A percentile compares a stretch with the other conserved stretches of the same genome.
These are phyloP conservation scores for Andrena flavipes DNA, from an alignment of 2,888 invertebrate genomes.

Conservation along the genomic window DNA sequence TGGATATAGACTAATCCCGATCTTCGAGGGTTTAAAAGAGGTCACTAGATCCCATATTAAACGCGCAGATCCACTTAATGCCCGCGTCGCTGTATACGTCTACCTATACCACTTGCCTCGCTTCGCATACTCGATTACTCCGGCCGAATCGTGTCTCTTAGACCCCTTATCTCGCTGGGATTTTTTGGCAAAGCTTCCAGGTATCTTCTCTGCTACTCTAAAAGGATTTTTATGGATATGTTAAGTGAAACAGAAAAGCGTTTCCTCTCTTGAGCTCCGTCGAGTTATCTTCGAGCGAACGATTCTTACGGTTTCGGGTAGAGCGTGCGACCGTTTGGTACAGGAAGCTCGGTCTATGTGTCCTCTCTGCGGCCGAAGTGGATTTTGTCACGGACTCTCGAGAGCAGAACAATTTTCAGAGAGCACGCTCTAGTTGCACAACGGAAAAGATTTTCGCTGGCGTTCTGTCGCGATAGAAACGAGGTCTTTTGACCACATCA, in stretches of 20 bases:
- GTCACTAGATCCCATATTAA: conserved; percentile 28
- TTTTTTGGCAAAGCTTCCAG: conserved; percentile 18
- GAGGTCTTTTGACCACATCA: no score
- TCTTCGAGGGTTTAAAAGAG: conserved; percentile 26
- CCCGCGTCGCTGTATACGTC: conserved; percentile 14
- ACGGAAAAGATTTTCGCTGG: background rate
- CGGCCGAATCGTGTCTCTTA: background rate
- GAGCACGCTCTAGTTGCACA: background rate
- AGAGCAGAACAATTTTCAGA: background rate
- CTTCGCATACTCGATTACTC: background rate
- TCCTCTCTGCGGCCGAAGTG: background rate
- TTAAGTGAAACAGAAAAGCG: conserved; percentile 25
- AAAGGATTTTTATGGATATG: background rate
- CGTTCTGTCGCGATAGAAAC: background rate
- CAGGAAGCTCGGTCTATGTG: background rate
- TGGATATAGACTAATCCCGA: conserved; percentile 35
- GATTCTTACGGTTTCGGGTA: background rate
- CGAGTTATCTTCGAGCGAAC: background rate
- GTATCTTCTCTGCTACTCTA: conserved; percentile 15
- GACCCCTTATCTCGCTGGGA: background rate
- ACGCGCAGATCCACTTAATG: conserved; percentile 31
- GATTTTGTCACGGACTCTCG: background rate
- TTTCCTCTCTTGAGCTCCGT: background rate
- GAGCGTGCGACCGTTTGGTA: background rate
- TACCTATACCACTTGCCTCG: conserved; percentile 22